These are phyloP conservation scores for Actenoides hombroni DNA, from an alignment of 2,113 vertebrate species.

Conservation along the genomic window DNA sequence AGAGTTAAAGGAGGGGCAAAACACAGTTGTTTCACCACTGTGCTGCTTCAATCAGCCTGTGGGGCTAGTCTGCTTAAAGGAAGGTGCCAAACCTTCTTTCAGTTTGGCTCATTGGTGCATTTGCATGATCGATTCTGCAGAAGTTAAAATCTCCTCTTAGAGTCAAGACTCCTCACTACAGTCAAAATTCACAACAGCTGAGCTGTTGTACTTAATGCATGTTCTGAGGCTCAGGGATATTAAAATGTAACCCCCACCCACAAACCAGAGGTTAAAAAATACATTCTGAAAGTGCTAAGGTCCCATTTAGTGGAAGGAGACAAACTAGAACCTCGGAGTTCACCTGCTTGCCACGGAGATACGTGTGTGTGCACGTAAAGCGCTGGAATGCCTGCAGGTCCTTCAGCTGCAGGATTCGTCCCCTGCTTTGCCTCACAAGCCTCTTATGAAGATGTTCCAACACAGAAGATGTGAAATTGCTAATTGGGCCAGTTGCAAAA, in stretches of 20 bases:
- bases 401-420: background rate
- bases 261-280: background rate
- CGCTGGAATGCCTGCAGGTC: background rate
- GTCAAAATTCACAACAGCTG: background rate
- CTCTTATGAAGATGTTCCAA: background rate
- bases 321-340: background rate
- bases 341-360: background rate
- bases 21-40: background rate
- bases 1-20: background rate
- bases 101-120: background rate
- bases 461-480: background rate
- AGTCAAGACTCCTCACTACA: background rate
- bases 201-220: background rate
- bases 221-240: background rate
- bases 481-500: background rate
- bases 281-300: background rate
- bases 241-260: background rate
- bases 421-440: background rate
- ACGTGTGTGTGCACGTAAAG: background rate
- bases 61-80: background rate
- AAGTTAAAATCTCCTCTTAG: background rate
- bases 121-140: background rate
- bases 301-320: background rate
- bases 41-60: background rate
- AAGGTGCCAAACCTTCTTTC: background rate